A percentile compares a stretch with the other conserved stretches of the same genome.
Evolutionary conservation across 2,113 vertebrate species (phyloP).

Genomic region (Naja naja): DNA sequence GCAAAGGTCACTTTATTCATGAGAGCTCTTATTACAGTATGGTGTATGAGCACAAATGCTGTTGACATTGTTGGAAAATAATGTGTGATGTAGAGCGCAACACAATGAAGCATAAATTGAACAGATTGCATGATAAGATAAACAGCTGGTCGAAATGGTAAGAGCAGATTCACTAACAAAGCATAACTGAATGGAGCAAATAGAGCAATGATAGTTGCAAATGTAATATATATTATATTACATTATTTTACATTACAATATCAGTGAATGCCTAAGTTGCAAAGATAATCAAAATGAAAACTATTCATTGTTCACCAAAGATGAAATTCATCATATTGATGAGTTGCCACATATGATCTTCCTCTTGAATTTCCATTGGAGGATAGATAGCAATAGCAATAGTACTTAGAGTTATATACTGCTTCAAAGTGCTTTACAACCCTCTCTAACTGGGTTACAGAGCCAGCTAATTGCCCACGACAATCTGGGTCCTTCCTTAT

Average conservation of each 20-base stretch:
- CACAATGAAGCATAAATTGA: slow-evolving; percentile 48
- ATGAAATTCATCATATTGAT: slow-evolving; percentile 13
- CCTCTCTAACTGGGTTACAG: background rate
- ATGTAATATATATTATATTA: background rate
- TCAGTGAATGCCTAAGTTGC: slow-evolving; percentile 13
- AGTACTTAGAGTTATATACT: background rate
- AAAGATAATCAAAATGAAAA: slow-evolving; percentile 33
- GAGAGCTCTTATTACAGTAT: slow-evolving; percentile 21
- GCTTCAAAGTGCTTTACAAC: background rate
- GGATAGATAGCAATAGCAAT: background rate
- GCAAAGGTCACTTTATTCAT: slow-evolving; percentile 25
- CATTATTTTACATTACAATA: background rate
- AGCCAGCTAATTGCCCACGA: background rate
- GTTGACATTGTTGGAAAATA: slow-evolving; percentile 32
- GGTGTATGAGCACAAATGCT: slow-evolving; percentile 21
- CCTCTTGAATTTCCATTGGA: background rate
- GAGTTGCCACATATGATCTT: background rate
- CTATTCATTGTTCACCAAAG: background rate
- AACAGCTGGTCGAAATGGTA: slow-evolving; percentile 45
- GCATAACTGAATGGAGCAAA: slow-evolving; percentile 26
- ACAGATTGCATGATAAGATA: slow-evolving; percentile 33
- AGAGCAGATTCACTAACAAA: slow-evolving; percentile 44
- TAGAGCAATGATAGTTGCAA: slow-evolving; percentile 37
- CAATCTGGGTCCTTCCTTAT: background rate
- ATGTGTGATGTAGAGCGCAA: slow-evolving; percentile 22